Evolutionary conservation across 2,888 invertebrate genomes (phyloP), one percentile per base, ranked within the genome.

Genomic region (Spicauda simplicius): DNA sequence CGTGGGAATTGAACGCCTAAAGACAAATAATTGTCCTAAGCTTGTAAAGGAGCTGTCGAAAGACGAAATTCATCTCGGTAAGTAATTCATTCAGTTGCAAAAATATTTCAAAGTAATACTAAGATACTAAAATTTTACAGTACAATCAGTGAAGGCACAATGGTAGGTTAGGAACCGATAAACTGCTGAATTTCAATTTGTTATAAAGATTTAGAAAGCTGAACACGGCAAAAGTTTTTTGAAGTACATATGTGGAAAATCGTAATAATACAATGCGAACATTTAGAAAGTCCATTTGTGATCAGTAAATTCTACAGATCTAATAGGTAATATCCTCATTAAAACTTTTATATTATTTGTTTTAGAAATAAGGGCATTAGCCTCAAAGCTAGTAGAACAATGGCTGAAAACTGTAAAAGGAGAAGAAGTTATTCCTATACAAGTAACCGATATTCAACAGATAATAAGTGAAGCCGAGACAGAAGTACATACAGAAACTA

Each of bases 1-100:
- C 11, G 97, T 99, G 62, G 97, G 98, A 83, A 96, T 99, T 64
- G 97, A 97, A 80, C 94, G 98, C 73, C 93, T 99, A 64, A 98
- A 98, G 89, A 96, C 97, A 76, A 99, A 99, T 85, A 97, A 97
- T 75, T 97, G 98, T 74, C 98, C 99, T 0, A 98, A 98, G 88
- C 93, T 98, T 71, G 97, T 99, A 20, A 98, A 98, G 86, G 96
- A 96, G 64, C 90, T 98, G 54, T 97, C 97, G 8, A 97, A 97
- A 82, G 96, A 97, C 82, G 96, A 96, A 56, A 96, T 96, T 77
- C 95, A 97, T 87, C 96, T 96, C 89, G 96, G 97, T 97, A 94
- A 95, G 95, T 91, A 18, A 45, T 4, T 45, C 0, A 37, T 8
- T 33, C 8, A 33, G 8, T 6, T 6, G 8, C 8, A 33, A 33